Evolutionary conservation across 2,113 vertebrate genomes (phyloP).

Genomic region (Hippocampus comes): DNA sequence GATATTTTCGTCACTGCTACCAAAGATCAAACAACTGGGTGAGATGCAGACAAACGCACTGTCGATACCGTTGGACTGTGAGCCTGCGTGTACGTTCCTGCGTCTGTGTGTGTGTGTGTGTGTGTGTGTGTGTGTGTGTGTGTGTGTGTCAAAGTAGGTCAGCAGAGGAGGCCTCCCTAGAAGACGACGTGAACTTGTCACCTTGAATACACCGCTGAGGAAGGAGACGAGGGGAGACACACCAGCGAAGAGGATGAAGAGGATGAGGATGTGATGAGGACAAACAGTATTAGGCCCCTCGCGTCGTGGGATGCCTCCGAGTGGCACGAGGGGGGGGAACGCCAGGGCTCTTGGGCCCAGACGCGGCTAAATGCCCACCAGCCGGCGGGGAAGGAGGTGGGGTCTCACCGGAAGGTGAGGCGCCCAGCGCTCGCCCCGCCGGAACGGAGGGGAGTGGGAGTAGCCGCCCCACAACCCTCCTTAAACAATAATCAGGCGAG

Average conservation of each 20-base stretch:
- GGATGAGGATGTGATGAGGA: constrained; percentile 7
- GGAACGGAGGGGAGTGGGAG: no score
- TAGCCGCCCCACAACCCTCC: no score
- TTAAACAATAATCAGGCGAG: no score
- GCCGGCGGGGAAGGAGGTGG: no score
- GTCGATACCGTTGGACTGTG: constrained; percentile 2
- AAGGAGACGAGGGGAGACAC: constrained; percentile 39
- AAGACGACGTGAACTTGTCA: constrained; percentile 83
- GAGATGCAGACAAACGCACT: not conserved
- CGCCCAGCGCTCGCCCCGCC: no score
- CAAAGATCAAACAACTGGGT: not conserved
- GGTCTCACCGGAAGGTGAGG: no score
- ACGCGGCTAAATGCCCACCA: no score
- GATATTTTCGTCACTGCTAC: not conserved
- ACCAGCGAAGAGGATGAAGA: constrained; percentile 11
- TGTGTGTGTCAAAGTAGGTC: constrained; percentile 80
- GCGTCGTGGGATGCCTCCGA: no score
- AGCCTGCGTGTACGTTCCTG: constrained; percentile 1
- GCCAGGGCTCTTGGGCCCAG: no score
- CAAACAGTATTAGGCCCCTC: constrained; percentile 1
- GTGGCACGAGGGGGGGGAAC: no score
- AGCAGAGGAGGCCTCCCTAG: constrained; percentile 76
- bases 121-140: not conserved
- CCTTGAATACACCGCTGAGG: constrained; percentile 71
- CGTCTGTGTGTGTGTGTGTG: not conserved